These are phyloP conservation scores for Rapana venosa DNA, from an alignment of 2,888 invertebrate genomes.

Conservation along the genomic window DNA sequence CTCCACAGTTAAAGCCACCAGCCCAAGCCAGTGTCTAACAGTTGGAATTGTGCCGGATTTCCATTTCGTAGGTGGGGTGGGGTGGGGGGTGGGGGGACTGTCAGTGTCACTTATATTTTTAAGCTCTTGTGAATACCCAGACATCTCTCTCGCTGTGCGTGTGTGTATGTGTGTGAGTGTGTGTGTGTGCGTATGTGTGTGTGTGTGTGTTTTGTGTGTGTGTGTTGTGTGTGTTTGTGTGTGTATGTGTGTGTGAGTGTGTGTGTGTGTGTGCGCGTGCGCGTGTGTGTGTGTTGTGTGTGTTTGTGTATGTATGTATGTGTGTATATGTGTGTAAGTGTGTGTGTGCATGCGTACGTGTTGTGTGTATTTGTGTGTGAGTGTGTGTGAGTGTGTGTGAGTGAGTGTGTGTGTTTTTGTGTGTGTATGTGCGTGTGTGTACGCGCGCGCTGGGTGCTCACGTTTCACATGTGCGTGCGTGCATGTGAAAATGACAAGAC, in stretches of 20 bases:
- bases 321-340: not conserved
- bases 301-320: not conserved
- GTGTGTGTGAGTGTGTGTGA: not conserved
- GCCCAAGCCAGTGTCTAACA: too few species aligned
- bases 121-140: too few species aligned
- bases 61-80: too few species aligned
- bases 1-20: too few species aligned
- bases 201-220: too few species aligned
- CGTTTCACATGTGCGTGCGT: too few species aligned
- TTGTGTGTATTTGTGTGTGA: not conserved
- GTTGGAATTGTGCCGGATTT: too few species aligned
- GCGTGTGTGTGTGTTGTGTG: slow-evolving; percentile 6
- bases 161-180: not conserved
- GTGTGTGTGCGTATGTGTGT: not conserved
- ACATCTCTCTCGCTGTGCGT: not conserved
- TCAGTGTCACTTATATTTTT: too few species aligned
- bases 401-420: not conserved
- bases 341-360: not conserved
- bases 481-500: too few species aligned
- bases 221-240: too few species aligned
- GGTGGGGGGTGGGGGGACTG: too few species aligned
- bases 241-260: not conserved
- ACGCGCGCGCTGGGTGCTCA: not conserved
- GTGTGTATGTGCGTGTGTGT: slow-evolving; percentile 1
- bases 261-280: not conserved